These are phyloP conservation scores for Congeria kusceri DNA, from an alignment of 2,888 invertebrate species.

Conservation along the genomic window DNA sequence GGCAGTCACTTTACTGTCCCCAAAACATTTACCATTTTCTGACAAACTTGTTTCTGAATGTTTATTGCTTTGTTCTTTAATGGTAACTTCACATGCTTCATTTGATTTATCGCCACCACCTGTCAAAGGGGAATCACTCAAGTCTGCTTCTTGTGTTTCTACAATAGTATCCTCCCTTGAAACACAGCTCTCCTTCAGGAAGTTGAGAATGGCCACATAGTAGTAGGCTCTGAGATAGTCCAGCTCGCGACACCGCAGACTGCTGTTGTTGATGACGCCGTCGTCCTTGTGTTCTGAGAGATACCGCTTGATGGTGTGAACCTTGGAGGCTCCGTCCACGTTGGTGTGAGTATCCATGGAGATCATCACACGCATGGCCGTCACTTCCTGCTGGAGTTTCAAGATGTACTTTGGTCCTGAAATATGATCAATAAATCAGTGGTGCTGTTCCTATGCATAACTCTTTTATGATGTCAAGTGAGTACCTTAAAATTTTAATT, in stretches of 20 bases:
- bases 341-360: constrained; percentile 77
- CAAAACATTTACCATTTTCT: not conserved
- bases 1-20: not conserved
- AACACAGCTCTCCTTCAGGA: constrained; percentile 62
- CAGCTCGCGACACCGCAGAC: constrained; percentile 76
- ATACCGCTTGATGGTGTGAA: constrained; percentile 75
- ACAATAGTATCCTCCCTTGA: constrained; percentile 35
- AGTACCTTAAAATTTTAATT: too few species aligned
- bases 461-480: too few species aligned
- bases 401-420: constrained; percentile 81
- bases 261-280: constrained; percentile 71
- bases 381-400: constrained; percentile 81
- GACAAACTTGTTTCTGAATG: not conserved
- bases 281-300: constrained; percentile 78
- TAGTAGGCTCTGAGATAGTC: constrained; percentile 81
- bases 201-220: constrained; percentile 76
- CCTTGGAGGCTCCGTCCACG: constrained; percentile 75
- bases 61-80: not conserved
- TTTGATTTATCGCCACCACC: not conserved
- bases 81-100: not conserved
- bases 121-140: not conserved
- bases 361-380: constrained; percentile 79
- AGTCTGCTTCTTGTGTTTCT: constrained; percentile 9
- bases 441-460: too few species aligned
- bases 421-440: constrained; percentile 28